Conservation (phyloP, 2,797 vertebrate genomes). For the Cyprinella venusta region DNA sequence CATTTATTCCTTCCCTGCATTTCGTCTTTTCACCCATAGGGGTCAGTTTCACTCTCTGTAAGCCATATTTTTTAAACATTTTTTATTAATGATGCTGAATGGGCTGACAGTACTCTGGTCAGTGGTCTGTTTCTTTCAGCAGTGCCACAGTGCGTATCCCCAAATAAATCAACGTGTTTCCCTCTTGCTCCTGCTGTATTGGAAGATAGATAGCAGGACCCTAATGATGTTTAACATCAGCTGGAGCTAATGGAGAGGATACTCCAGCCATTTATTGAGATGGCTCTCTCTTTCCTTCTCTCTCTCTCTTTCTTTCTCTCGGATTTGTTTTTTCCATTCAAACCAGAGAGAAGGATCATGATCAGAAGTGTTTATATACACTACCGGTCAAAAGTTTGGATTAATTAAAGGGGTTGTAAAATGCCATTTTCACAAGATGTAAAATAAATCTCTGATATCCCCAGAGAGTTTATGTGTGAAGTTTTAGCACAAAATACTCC, state of each 20-base stretch:
- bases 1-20: constrained; percentile 3
- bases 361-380: background rate
- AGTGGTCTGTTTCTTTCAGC: constrained; percentile 10
- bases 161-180: constrained; percentile 40
- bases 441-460: no score
- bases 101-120: constrained; percentile 13
- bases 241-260: constrained; percentile 33
- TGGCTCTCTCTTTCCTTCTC: background rate
- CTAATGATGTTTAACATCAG: constrained; percentile 42
- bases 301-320: background rate
- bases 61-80: background rate
- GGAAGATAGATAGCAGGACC: constrained; percentile 27
- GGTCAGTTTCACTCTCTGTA: constrained; percentile 76
- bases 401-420: background rate
- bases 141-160: constrained; percentile 7
- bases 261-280: background rate
- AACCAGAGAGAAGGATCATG: background rate
- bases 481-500: no score
- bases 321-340: background rate
- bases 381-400: background rate
- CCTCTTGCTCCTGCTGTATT: constrained; percentile 17
- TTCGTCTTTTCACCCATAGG: constrained; percentile 70
- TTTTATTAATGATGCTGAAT: constrained; percentile 28
- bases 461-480: no score
- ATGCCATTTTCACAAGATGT: no score